Conservation (phyloP, 2,888 invertebrate genomes). For the Creontiades dilutus region DNA sequence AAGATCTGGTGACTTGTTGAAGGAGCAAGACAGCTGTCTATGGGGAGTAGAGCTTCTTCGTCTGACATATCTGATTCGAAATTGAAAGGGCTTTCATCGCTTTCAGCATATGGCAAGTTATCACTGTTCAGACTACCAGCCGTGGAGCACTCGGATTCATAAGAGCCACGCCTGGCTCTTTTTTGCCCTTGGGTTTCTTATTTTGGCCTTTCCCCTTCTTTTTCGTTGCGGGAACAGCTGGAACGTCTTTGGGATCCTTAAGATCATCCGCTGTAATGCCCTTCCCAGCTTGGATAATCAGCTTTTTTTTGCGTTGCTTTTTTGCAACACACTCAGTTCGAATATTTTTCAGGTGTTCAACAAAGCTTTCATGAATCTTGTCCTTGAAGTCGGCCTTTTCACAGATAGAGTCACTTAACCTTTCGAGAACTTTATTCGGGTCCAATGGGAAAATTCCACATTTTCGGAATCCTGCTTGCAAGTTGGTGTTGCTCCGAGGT, state of each 20-base stretch:
- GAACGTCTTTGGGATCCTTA: too few relatives aligned
- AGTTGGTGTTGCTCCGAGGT: not conserved
- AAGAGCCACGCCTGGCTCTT: too few relatives aligned
- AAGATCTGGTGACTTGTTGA: not conserved
- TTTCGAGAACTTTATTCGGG: conserved; percentile 40
- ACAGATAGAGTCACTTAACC: conserved; percentile 6
- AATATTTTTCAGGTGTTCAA: conserved; percentile 31
- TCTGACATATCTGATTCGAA: too few relatives aligned
- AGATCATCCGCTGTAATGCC: conserved; percentile 38
- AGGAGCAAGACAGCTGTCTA: not conserved
- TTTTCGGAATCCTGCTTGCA: conserved; percentile 53
- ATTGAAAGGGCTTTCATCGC: too few relatives aligned
- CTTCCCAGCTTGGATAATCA: not conserved
- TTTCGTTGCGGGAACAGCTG: too few relatives aligned
- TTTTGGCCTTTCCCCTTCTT: too few relatives aligned
- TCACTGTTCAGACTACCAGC: too few relatives aligned
- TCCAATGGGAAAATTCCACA: conserved; percentile 55
- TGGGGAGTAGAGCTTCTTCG: too few relatives aligned
- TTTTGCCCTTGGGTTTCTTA: too few relatives aligned
- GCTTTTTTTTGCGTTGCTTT: conserved; percentile 41
- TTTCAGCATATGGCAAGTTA: too few relatives aligned
- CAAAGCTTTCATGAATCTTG: not conserved
- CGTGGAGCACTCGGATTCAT: too few relatives aligned
- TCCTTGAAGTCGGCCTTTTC: conserved; percentile 26
- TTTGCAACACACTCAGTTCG: not conserved